Percentiles rank a stretch among this genome's conserved stretches.
Conservation (phyloP, 1,140 invertebrate species). For the Drosophila nasuta region DNA sequence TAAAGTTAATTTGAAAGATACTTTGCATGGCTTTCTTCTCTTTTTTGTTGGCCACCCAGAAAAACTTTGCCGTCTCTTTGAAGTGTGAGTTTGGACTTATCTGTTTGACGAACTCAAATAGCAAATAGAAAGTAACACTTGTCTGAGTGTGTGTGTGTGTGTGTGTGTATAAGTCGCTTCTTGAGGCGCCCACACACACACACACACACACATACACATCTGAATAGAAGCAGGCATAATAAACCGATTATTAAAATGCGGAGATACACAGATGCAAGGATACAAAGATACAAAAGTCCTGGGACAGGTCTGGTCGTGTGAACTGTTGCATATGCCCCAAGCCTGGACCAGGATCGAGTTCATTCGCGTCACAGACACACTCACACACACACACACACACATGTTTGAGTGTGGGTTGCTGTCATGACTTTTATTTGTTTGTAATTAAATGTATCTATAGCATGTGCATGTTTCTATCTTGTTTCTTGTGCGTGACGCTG, state of each 20-base stretch:
- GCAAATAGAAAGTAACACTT: slow-evolving; percentile 50
- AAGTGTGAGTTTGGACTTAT: slow-evolving; percentile 49
- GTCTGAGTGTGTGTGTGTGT: slow-evolving; percentile 11
- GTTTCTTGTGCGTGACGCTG: slow-evolving; percentile 62
- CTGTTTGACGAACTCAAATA: slow-evolving; percentile 33
- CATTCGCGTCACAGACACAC: neutral
- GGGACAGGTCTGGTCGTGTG: slow-evolving; percentile 54
- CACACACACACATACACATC: slow-evolving; percentile 10
- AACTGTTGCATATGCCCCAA: slow-evolving; percentile 75
- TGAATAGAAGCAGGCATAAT: slow-evolving; percentile 35
- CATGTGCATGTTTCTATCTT: slow-evolving; percentile 40
- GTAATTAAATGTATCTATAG: slow-evolving; percentile 82
- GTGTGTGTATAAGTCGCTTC: slow-evolving; percentile 28
- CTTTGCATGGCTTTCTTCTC: slow-evolving; percentile 63
- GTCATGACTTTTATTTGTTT: slow-evolving; percentile 84
- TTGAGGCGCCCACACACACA: slow-evolving; percentile 38
- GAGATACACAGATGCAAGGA: slow-evolving; percentile 57
- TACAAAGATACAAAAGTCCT: slow-evolving; percentile 55
- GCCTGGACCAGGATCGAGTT: slow-evolving; percentile 37
- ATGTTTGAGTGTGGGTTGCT: slow-evolving; percentile 49
- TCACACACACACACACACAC: slow-evolving; percentile 11
- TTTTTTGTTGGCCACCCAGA: slow-evolving; percentile 34
- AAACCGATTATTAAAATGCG: slow-evolving; percentile 79
- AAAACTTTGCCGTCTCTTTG: slow-evolving; percentile 64
- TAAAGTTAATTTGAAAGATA: slow-evolving; percentile 82